These are phyloP conservation scores for Orycteropus afer DNA, from an alignment of 2,113 vertebrate genomes.

Conservation along the genomic window DNA sequence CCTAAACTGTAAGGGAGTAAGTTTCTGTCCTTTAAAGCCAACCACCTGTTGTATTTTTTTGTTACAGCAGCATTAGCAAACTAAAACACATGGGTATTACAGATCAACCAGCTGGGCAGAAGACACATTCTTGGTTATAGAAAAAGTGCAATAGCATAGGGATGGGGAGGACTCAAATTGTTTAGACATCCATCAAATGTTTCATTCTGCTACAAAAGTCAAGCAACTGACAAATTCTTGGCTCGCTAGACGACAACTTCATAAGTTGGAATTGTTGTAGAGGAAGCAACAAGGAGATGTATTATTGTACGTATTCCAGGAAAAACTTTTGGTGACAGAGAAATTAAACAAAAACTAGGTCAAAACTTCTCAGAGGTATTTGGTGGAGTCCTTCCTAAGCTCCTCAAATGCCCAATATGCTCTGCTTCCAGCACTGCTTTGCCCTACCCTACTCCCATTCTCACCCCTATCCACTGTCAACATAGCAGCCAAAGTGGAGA, in stretches of 20 bases:
- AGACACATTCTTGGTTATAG: neutral
- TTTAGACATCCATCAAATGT: neutral
- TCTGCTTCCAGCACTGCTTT: neutral
- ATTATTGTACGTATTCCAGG: neutral
- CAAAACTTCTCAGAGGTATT: neutral
- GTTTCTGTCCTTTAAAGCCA: too few species aligned
- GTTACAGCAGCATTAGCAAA: too few species aligned
- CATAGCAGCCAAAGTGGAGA: neutral
- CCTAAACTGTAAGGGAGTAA: too few species aligned
- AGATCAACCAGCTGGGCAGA: neutral
- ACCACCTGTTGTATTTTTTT: too few species aligned
- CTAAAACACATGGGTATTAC: neutral
- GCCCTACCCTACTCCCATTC: neutral
- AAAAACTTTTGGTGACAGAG: neutral
- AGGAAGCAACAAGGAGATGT: neutral
- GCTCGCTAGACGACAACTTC: neutral
- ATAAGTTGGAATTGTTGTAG: neutral
- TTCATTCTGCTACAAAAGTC: neutral
- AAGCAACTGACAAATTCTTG: neutral
- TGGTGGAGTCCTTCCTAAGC: rapidly evolving
- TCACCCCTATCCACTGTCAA: neutral
- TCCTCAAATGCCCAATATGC: neutral
- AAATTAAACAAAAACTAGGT: neutral
- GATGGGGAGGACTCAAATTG: neutral
- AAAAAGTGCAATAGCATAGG: neutral